Base-by-base conservation (phyloP, 2,113 vertebrate species). In the Spheniscus mendiculus region DNA sequence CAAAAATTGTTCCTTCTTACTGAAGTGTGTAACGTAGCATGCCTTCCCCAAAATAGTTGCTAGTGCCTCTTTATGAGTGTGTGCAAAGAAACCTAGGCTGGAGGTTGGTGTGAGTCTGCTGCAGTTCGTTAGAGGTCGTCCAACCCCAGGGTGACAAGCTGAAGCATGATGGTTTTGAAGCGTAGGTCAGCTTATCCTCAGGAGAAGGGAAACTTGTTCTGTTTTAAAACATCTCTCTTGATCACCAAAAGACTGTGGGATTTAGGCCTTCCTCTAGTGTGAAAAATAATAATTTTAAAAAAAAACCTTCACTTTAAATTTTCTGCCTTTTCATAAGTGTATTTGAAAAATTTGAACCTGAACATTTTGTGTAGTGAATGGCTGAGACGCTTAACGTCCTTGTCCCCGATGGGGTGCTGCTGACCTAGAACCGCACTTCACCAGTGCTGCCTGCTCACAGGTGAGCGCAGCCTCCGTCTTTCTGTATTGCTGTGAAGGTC, bases 381-480 rank as follows among this genome's bases (percentile, higher is more conserved):
- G 15, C 62, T n/a, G 61, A 55, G 61, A 45, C 12, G 1, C 9
- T 53, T 29, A 30, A 9, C 1, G 1, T 59, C 38, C 29, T 50
- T 47, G 36, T 72, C 34, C 36, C 47, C 3, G 0, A 5, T 9
- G 27, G 25, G 15, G 3, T 80, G 40, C 81, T 71, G 47, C 76
- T 42, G 26, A 38, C 78, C 65, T 38, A 69, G 67, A 66, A 22
- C 30, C 4, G 3, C 38, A 4, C 15, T 32, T 66, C 14, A 9
- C 30, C 27, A 20, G 49, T 0, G 0, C 63, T 44, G 58, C 30
- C 27, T 61, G 38, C 76, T 86, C 12, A 0, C 30, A 12, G 38
- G 36, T n/a, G 61, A 79, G 29, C 5, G 1, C 55, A 32, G 55
- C 32, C 55, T 47, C 5, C 3, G 1, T 42, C 13, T 47, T 21